phyloP scores from a whole-genome alignment of 2,888 invertebrate genomes.

The Cryptosula pallasiana region DNA sequence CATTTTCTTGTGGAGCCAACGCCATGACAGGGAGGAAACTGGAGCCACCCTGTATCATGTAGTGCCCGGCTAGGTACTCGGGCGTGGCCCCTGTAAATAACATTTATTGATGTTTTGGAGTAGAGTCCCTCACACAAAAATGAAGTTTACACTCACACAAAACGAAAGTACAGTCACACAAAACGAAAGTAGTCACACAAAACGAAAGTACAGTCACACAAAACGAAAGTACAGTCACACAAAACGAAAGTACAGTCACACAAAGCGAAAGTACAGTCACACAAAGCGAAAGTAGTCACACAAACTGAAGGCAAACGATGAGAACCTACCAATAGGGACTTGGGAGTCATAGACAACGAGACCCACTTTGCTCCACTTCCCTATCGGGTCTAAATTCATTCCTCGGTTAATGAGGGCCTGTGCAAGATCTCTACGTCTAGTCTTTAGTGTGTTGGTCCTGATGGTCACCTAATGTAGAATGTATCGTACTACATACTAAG shows the following conservation, averaged over 20 bases:
- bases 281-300: too few relatives aligned
- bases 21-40: conserved; percentile 97
- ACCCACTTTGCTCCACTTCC: conserved; percentile 98
- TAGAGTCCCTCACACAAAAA: too few relatives aligned
- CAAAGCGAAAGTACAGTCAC: too few relatives aligned
- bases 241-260: too few relatives aligned
- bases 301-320: too few relatives aligned
- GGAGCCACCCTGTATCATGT: conserved; percentile 90
- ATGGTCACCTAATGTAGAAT: conserved; percentile 62
- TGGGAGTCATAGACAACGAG: conserved; percentile 91
- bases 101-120: too few relatives aligned
- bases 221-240: too few relatives aligned
- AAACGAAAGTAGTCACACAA: too few relatives aligned
- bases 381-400: conserved; percentile 94
- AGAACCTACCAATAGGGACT: conserved; percentile 82
- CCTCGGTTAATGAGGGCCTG: conserved; percentile 92
- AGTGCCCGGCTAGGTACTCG: conserved; percentile 96
- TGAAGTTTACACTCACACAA: too few relatives aligned
- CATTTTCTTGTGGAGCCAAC: conserved; percentile 90
- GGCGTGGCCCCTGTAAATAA: conserved; percentile 77
- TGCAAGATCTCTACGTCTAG: conserved; percentile 80
- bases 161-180: too few relatives aligned
- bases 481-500: too few relatives aligned
- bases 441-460: conserved; percentile 87
- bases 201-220: too few relatives aligned